Evolutionary conservation across 2,113 vertebrate genomes (phyloP), one percentile per base, ranked within the genome.

Genomic region (Cathartes aura): DNA sequence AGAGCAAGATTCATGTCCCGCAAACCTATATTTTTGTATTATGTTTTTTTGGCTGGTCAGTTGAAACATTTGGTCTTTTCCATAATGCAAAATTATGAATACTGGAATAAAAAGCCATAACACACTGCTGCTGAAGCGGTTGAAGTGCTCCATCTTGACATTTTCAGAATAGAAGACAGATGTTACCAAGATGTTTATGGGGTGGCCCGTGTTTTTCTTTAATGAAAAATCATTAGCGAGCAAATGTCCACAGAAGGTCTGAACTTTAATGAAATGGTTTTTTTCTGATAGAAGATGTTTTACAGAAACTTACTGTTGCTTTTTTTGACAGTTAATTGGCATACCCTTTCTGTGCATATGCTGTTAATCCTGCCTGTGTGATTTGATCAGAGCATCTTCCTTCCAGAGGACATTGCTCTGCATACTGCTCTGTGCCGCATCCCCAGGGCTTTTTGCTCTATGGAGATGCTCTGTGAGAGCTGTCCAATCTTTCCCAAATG

Each of bases 151-250:
- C 79, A 59, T 93, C 90, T 83, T 83, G 90, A 92, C 79, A 86
- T 94, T 96, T 89, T 83, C 90, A 91, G 64, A 84, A 50, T 20
- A 47, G 55, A 84, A 94, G 81, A 87, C 83, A 96, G 92, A 93
- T 91, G 90, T 86, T 90, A 14, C 53, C 63, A 40, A 47, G 72
- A 73, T 67, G 22, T 78, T 90, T 83, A n/a, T 80, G 79, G 82
- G 82, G 72, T 82, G 74, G 68, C 43, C 79, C 83, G 30, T 85
- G 71, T 34, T 92, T 66, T 91, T 14, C 70, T 76, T 60, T 95
- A 92, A 90, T 88, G 82, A 97, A 75, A 94, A 68, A 82, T 91
- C 63, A 80, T 86, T 89, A 93, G 59, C 2, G 7, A 94, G 40
- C 48, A 85, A 75, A 62, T 10, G 1, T 60, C 82, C 62, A 93